Conservation (phyloP, 2,113 vertebrate genomes). For the Irena cyanogastra region DNA sequence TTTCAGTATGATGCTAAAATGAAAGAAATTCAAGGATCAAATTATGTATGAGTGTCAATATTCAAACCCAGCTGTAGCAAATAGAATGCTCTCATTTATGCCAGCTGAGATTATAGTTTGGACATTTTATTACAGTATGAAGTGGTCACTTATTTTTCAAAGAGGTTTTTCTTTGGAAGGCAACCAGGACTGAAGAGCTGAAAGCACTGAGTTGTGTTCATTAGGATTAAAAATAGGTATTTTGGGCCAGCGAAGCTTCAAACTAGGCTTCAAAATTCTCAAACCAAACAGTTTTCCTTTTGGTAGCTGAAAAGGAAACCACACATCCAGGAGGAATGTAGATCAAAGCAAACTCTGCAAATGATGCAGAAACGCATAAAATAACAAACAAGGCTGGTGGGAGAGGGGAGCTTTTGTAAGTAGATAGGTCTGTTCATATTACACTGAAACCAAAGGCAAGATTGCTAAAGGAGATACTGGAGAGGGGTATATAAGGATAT, state of each 20-base stretch:
- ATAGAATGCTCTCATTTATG: not conserved
- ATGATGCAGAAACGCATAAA: slow-evolving; percentile 84
- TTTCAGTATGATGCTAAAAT: not conserved
- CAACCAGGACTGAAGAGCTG: slow-evolving; percentile 7
- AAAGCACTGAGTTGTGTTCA: slow-evolving; percentile 46
- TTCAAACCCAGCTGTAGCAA: not conserved
- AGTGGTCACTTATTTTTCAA: slow-evolving; percentile 38
- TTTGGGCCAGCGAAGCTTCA: slow-evolving; percentile 67
- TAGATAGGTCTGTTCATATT: slow-evolving; percentile 77
- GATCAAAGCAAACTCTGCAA: slow-evolving; percentile 81
- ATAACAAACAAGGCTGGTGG: slow-evolving; percentile 80
- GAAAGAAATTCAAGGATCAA: not conserved
- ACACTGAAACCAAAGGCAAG: slow-evolving; percentile 74
- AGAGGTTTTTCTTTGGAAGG: slow-evolving; percentile 59
- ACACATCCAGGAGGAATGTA: slow-evolving; percentile 78
- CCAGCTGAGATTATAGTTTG: not conserved
- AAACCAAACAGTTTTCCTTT: slow-evolving; percentile 79
- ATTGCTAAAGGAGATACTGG: slow-evolving; percentile 68
- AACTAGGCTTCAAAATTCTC: slow-evolving; percentile 75
- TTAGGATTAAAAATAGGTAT: slow-evolving; percentile 72
- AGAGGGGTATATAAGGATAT: slow-evolving; percentile 51
- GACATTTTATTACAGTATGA: not conserved
- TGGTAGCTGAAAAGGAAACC: slow-evolving; percentile 78
- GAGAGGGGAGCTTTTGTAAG: slow-evolving; percentile 77
- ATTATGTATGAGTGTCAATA: not conserved